Conservation (phyloP, 2,888 invertebrate genomes). For the Thymelicus lineola region DNA sequence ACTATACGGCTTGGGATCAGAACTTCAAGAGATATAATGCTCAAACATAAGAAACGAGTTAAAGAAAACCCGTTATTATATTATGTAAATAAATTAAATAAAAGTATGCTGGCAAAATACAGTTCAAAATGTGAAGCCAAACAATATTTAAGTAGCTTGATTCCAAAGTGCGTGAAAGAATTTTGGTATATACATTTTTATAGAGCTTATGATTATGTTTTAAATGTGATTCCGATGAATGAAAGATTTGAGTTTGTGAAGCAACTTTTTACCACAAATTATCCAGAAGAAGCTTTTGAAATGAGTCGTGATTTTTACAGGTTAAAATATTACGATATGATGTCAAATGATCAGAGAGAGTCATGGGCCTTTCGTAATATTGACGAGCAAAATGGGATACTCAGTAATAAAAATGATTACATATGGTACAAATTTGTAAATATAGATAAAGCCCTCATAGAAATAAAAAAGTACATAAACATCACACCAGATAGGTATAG, state of each 20-base stretch:
- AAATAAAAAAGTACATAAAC: no score
- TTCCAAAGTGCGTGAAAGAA: constrained; percentile 48
- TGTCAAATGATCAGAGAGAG: constrained; percentile 57
- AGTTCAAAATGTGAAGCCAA: constrained; percentile 56
- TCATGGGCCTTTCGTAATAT: constrained; percentile 61
- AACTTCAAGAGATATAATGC: constrained; percentile 53
- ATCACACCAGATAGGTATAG: no score
- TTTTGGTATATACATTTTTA: constrained; percentile 57
- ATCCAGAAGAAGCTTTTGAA: constrained; percentile 56
- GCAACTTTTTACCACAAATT: no score
- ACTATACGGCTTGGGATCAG: constrained; percentile 53
- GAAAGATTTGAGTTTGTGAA: no score
- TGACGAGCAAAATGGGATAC: constrained; percentile 51
- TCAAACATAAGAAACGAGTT: constrained; percentile 59
- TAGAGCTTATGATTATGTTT: constrained; percentile 49
- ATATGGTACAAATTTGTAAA: no score
- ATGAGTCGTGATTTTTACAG: constrained; percentile 52
- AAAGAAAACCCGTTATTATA: constrained; percentile 52
- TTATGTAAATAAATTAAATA: constrained; percentile 55
- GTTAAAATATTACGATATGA: constrained; percentile 49
- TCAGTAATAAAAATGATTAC: constrained; percentile 55
- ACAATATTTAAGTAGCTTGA: no score
- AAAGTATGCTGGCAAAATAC: constrained; percentile 49
- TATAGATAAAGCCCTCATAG: no score
- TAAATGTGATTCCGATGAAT: constrained; percentile 54